phyloP scores from a whole-genome alignment of 2,888 invertebrate genomes.

The Lochmaea capreae region DNA sequence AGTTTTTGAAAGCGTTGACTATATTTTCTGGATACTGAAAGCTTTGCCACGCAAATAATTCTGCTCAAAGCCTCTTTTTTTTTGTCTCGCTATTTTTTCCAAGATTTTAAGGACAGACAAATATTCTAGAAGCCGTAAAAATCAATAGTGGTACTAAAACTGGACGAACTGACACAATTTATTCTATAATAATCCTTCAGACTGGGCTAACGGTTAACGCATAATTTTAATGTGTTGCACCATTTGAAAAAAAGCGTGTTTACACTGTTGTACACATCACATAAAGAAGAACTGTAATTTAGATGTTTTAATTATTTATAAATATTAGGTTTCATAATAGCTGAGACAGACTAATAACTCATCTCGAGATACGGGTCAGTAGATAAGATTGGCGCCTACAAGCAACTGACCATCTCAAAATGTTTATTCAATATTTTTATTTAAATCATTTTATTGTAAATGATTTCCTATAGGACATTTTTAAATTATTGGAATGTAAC shows the following conservation, averaged over 20 bases:
- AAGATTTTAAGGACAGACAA: no score
- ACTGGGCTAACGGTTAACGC: background rate
- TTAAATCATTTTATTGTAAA: background rate
- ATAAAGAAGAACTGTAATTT: slow-evolving; percentile 25
- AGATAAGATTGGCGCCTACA: slow-evolving; percentile 32
- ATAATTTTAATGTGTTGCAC: slow-evolving; percentile 42
- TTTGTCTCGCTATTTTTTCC: no score
- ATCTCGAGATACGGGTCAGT: slow-evolving; percentile 18
- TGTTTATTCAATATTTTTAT: background rate
- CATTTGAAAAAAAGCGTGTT: slow-evolving; percentile 32
- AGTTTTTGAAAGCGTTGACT: no score
- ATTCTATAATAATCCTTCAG: background rate
- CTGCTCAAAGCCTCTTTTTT: no score
- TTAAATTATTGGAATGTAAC: background rate
- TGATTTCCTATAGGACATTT: background rate
- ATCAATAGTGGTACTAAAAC: no score
- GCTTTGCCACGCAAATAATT: no score
- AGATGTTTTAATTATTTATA: slow-evolving; percentile 36
- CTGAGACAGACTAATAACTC: slow-evolving; percentile 32
- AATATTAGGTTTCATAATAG: slow-evolving; percentile 36
- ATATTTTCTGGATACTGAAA: no score
- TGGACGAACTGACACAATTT: no score
- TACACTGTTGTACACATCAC: slow-evolving; percentile 24
- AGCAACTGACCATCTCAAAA: slow-evolving; percentile 1
- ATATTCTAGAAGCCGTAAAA: no score